Base-by-base conservation (phyloP, 2,888 invertebrate genomes). In the Nezara viridula region DNA sequence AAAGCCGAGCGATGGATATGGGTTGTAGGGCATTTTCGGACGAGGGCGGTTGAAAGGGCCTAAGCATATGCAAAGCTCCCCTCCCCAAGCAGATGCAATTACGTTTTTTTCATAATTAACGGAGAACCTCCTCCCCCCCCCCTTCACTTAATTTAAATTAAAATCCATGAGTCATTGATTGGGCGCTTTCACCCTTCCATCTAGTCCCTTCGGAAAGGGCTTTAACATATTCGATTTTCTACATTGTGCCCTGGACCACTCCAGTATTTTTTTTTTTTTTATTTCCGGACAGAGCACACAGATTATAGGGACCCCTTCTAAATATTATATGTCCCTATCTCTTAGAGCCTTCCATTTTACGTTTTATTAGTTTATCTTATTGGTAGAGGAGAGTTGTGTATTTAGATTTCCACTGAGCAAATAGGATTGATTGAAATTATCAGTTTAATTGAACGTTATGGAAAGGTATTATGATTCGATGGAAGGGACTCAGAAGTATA, bases 111-210 rank as follows among this genome's bases (percentile, higher is more conserved):
- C 90, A 90, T 89, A 90, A 90, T 90, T 90, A 89, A 90, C 90
- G 89, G 89, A 86, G 89, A 73, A 5, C 44, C 66, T 44, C 88
- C 89, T 88, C 85, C 87, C 44, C 44, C 66, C 50, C 88, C 89
- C 89, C 85, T 89, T 89, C 90, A 89, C 90, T 90, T 90, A 90
- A 90, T 90, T 90, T 90, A 90, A 90, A 90, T 90, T 89, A 90
- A 90, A 90, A 89, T 87, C 90, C 90, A 90, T 90, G 90, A 90
- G 89, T 90, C 90, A 90, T 90, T 90, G 90, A 90, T 90, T 89
- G 90, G 89, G 85, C 77, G 60, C 88, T 40, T 85, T 86, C 85
- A 77, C 77, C 86, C 88, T 73, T 81, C 85, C 88, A 52, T 66
- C 52, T 44, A 60, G 73, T 60, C 66, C 77, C 50, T 40, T 40